Base-by-base conservation (phyloP, 2,113 vertebrate species). In the Cyprinodon tularosa region DNA sequence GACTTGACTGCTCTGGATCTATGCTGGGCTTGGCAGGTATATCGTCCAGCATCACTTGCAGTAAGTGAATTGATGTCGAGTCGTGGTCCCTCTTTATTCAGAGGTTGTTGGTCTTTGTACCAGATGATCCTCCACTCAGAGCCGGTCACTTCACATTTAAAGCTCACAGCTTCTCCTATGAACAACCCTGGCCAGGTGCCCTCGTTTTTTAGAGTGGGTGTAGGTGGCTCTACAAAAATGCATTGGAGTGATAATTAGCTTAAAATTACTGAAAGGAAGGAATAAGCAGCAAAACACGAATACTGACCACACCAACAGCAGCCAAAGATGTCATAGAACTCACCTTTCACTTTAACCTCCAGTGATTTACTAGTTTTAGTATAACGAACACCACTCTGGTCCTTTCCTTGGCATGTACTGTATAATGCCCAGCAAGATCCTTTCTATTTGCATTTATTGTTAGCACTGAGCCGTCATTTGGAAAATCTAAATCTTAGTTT, bases 101-200 rank as follows among this genome's bases (percentile, higher is more conserved):
- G 11, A 22, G 3, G 0, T 1, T 3, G 0, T 0, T 50, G 0
- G 11, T 81, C 36, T 79, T 3, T 70, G 71, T 76, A 68, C 90
- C 90, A 93, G 11, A 2, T 72, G 63, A 69, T 14, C 0, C 0
- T 72, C 90, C 86, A 90, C 3, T 76, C 71, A 60, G 74, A 0
- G 59, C 0, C 37, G 10, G 1, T 12, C 1, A 71, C 3, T 0
- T 59, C n/a, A 76, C 92, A 92, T 1, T 0, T 12, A 0, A 91
- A 68, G 4, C 4, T 11, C 76, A 91, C 66, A 0, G 0, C 15
- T 48, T 93, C 90, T 29, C 9, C 14, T 61, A 42, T 14, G n/a
- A 93, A 91, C 59, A 91, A 76, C 4, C 90, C 66, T 3, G 0
- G 0, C 90, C 86, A 89, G 15, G 7, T 0, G 44, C 62, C 67